Percentiles rank a stretch among this genome's conserved stretches.
These are phyloP conservation scores for Heterodera filipjevi DNA, from an alignment of 2,888 invertebrate species.

Conservation along the genomic window DNA sequence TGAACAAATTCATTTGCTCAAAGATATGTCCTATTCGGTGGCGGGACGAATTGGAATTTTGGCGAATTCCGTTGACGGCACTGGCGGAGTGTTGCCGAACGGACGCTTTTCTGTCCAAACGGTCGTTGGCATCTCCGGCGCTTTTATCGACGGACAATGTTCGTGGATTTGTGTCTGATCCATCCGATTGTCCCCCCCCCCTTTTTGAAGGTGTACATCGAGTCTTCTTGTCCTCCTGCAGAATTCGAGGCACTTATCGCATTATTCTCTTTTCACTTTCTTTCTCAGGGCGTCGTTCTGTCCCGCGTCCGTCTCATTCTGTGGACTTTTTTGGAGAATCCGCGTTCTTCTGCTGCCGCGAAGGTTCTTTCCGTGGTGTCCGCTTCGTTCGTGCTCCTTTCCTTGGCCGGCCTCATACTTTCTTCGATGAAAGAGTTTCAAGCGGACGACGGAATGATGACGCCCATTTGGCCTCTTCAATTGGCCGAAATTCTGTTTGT, in stretches of 20 bases:
- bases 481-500: constrained; percentile 39
- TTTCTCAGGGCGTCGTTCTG: constrained; percentile 8
- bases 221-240: constrained; percentile 47
- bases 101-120: constrained; percentile 34
- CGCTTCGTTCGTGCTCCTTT: constrained; percentile 59
- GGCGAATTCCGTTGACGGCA: constrained; percentile 52
- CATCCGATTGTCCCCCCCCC: background rate
- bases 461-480: constrained; percentile 45
- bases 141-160: constrained; percentile 23
- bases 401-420: constrained; percentile 57
- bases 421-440: constrained; percentile 63
- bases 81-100: constrained; percentile 46
- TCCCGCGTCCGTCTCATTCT: constrained; percentile 32
- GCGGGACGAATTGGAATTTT: constrained; percentile 48
- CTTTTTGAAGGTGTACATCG: constrained; percentile 45
- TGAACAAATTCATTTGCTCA: background rate
- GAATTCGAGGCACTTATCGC: constrained; percentile 47
- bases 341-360: constrained; percentile 52
- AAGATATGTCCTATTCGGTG: constrained; percentile 55
- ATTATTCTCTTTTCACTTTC: background rate
- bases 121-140: constrained; percentile 8
- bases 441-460: constrained; percentile 48
- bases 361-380: constrained; percentile 60
- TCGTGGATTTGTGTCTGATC: background rate
- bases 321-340: constrained; percentile 59